These are phyloP conservation scores for Oncorhynchus gorbuscha DNA, from an alignment of 2,113 vertebrate genomes.

Conservation along the genomic window DNA sequence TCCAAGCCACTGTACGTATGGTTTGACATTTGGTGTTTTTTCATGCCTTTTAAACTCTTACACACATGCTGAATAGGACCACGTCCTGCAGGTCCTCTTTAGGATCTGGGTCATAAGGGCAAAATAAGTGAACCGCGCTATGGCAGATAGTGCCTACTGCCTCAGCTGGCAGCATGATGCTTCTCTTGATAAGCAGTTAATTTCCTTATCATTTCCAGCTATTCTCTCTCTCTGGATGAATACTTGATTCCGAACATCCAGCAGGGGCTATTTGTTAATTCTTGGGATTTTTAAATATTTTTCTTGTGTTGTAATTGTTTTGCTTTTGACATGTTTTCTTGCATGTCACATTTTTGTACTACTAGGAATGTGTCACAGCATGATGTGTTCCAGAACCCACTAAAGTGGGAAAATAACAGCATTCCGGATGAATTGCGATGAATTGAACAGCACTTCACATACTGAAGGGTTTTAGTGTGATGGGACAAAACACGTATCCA, in stretches of 20 bases:
- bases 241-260: constrained; percentile 21
- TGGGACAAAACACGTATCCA: constrained; percentile 12
- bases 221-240: neutral
- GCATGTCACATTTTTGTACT: constrained; percentile 16
- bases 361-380: constrained; percentile 23
- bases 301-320: constrained; percentile 29
- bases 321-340: constrained; percentile 24
- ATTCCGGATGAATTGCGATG: constrained; percentile 28
- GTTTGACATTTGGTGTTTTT: too few species aligned
- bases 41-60: too few species aligned
- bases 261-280: constrained; percentile 5
- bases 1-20: too few species aligned
- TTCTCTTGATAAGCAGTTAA: neutral
- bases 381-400: constrained; percentile 32
- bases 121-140: too few species aligned
- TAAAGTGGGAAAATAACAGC: constrained; percentile 38
- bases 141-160: too few species aligned
- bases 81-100: too few species aligned
- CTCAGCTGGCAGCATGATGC: neutral
- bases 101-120: too few species aligned
- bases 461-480: constrained; percentile 5
- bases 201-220: neutral
- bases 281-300: constrained; percentile 14
- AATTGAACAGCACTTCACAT: constrained; percentile 24
- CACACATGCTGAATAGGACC: too few species aligned